Evolutionary conservation across 2,888 invertebrate species (phyloP).

Genomic region (Leptinotarsa rubiginosa): DNA sequence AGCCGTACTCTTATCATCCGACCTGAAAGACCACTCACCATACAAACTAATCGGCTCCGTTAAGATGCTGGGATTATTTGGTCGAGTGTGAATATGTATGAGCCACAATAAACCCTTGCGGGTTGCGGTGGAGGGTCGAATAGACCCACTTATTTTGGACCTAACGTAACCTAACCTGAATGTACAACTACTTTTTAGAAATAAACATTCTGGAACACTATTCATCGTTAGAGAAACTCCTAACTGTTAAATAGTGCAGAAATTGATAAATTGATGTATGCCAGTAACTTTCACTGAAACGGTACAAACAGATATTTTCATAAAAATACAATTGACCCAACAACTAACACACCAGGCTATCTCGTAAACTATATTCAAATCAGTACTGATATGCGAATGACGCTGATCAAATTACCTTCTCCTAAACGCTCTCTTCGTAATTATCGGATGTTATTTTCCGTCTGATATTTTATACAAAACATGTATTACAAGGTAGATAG

Average conservation of each 20-base stretch:
- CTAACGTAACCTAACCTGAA: too few relatives aligned
- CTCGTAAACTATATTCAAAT: background rate
- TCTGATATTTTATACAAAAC: constrained; percentile 16
- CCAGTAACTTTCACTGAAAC: constrained; percentile 2
- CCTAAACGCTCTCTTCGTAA: background rate
- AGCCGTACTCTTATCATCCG: too few relatives aligned
- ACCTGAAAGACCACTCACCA: too few relatives aligned
- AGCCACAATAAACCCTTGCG: too few relatives aligned
- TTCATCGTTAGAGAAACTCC: too few relatives aligned
- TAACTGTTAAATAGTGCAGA: background rate
- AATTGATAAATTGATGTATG: background rate
- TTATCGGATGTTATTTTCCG: background rate
- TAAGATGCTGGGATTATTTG: too few relatives aligned
- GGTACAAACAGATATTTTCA: background rate
- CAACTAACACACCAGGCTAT: background rate
- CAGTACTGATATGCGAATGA: background rate
- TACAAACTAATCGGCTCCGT: too few relatives aligned
- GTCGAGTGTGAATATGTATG: too few relatives aligned
- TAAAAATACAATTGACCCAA: background rate
- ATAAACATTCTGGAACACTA: too few relatives aligned
- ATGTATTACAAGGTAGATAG: constrained; percentile 6
- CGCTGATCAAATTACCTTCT: constrained; percentile 1
- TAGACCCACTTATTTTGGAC: too few relatives aligned
- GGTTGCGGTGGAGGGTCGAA: too few relatives aligned
- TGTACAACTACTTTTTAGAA: too few relatives aligned